Conservation (phyloP, 2,797 vertebrate species). For the Triplophysa bombifrons region DNA sequence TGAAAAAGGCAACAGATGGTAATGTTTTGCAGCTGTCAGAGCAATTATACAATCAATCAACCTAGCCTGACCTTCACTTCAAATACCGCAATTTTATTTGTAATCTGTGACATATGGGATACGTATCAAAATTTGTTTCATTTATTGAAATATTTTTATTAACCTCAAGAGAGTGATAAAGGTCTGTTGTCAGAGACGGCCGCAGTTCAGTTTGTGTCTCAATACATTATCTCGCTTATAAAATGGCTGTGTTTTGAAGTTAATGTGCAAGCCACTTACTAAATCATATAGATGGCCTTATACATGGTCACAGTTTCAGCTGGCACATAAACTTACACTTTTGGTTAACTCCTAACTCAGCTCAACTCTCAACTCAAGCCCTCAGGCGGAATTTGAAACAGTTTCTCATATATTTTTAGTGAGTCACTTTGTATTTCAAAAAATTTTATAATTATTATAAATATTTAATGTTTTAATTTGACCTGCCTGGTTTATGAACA, state of each 20-base stretch:
- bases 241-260: conserved; percentile 6
- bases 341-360: neutral
- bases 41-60: conserved; percentile 56
- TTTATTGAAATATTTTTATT: conserved; percentile 33
- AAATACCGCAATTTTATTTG: conserved; percentile 47
- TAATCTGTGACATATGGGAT: conserved; percentile 40
- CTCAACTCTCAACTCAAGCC: neutral
- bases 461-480: neutral
- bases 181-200: conserved; percentile 4
- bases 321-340: neutral
- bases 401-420: neutral
- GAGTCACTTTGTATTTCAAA: neutral
- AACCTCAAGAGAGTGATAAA: conserved; percentile 18
- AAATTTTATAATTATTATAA: neutral
- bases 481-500: neutral
- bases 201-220: neutral
- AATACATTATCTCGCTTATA: conserved; percentile 5
- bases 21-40: conserved; percentile 50
- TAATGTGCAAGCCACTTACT: conserved; percentile 10
- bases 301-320: neutral
- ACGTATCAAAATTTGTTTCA: conserved; percentile 23
- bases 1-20: conserved; percentile 56
- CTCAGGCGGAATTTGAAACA: neutral
- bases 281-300: conserved; percentile 23
- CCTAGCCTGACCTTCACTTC: conserved; percentile 50